phyloP scores from a whole-genome alignment of 35 echinoderm and acorn worm genomes.

The Eucidaris tribuloides region DNA sequence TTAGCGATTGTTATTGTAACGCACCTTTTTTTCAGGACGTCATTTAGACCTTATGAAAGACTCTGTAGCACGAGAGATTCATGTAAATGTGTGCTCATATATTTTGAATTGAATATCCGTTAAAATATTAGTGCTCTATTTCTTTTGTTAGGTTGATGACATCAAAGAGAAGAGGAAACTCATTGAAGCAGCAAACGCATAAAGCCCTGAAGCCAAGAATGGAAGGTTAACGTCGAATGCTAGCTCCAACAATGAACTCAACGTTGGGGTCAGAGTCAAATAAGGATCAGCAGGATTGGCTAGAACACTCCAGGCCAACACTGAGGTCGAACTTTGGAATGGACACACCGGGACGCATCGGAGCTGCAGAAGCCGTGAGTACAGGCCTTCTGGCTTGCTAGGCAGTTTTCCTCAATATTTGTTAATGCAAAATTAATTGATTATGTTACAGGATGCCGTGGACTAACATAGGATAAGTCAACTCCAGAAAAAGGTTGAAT shows the following conservation, averaged over 20 bases:
- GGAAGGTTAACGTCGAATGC: not conserved
- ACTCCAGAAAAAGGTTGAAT: no score
- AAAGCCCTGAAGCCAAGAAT: not conserved
- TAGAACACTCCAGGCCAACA: conserved; percentile 44
- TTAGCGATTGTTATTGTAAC: not conserved
- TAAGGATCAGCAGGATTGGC: conserved; percentile 82
- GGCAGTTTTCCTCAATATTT: not conserved
- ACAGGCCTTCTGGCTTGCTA: not conserved
- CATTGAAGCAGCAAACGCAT: not conserved
- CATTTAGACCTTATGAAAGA: no score
- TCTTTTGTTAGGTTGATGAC: not conserved
- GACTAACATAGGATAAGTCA: no score
- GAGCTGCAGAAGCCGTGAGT: not conserved
- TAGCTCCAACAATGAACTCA: not conserved
- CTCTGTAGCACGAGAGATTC: no score
- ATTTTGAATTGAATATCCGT: not conserved
- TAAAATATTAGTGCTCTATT: not conserved
- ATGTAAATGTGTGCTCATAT: not conserved
- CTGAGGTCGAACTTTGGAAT: conserved; percentile 22
- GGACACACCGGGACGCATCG: not conserved
- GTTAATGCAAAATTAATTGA: not conserved
- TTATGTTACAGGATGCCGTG: not conserved
- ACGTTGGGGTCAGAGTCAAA: conserved; percentile 47
- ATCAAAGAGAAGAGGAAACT: conserved; percentile 27
- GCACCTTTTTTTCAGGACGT: not conserved